Evolutionary conservation across 2,888 invertebrate genomes (phyloP), one percentile per base, ranked within the genome.

Genomic region (Tinea semifulvella): DNA sequence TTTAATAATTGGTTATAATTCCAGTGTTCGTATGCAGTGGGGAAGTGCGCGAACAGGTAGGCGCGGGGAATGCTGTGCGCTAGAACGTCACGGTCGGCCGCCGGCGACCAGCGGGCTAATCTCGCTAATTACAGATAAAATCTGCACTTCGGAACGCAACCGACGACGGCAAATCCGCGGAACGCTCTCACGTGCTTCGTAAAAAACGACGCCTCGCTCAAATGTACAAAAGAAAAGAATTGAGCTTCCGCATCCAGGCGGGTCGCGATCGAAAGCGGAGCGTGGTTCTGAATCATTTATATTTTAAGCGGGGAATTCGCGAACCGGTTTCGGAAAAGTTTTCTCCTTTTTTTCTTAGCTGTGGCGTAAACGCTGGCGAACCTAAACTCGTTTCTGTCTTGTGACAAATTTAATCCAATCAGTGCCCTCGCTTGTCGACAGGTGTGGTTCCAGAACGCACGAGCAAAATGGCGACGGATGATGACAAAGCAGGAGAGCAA

Each of bases 371-470:
- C 8, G 36, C 36, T 36, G 36, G 36, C 36, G 36, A 18, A 31
- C 13, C 31, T 31, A 14, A 31, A 31, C 31, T 11, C 31, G 31
- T 31, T 31, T 31, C 31, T 18, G 16, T 36, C 18, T 36, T 36
- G 36, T 36, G 31, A 13, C 14, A 13, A 31, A 31, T 31, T 31
- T 31, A 31, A 31, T 31, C 31, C 31, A 31, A 31, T 31, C 31
- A 11, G 18, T 53, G 44, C 57, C 26, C 14, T 68, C 65, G 65
- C 31, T 73, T 83, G 75, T 73, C 81, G 82, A 28, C 86, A 95
- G 94, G 95, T 95, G 46, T 95, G 95, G 95, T 96, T 96, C 79
- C 95, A 96, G 79, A 96, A 96, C 68, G 94, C 95, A 19, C 84
- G 96, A 27, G 96, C 96, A 53, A 96, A 96, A 82, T 94, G 93